Evolutionary conservation across 2,113 vertebrate genomes (phyloP).

Genomic region (Hyaena hyaena): DNA sequence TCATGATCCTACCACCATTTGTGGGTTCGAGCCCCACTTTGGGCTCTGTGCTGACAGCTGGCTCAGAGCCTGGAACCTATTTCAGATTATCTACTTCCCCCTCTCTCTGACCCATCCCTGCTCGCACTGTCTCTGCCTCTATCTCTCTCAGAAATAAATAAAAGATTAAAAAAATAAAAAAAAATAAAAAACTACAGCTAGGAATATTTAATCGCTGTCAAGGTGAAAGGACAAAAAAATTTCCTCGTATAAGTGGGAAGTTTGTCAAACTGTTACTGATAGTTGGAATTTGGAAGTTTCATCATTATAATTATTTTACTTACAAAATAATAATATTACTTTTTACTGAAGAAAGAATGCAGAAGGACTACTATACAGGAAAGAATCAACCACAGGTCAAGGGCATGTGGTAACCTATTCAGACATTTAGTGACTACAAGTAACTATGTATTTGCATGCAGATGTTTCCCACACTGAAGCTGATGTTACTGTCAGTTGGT

Average conservation of each 20-base stretch:
- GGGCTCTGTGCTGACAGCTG: too few relatives aligned
- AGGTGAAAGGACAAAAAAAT: background rate
- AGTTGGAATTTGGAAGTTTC: constrained; percentile 19
- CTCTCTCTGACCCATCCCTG: too few relatives aligned
- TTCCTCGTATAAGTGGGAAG: background rate
- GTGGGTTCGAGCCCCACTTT: too few relatives aligned
- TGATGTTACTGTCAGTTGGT: background rate
- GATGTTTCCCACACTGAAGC: background rate
- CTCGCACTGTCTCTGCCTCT: too few relatives aligned
- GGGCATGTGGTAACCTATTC: background rate
- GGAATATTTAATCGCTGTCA: background rate
- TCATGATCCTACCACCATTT: too few relatives aligned
- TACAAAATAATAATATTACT: background rate
- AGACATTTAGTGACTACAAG: background rate
- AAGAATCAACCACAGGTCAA: background rate
- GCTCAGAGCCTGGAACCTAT: too few relatives aligned
- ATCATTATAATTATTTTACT: background rate
- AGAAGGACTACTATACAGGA: background rate
- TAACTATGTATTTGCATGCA: background rate
- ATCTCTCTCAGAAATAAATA: too few relatives aligned
- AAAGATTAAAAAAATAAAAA: too few relatives aligned
- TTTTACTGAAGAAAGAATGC: background rate
- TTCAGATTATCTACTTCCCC: too few relatives aligned
- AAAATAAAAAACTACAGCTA: background rate
- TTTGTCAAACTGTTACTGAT: background rate